Conservation (phyloP, 2,113 vertebrate species). For the Alligator mississippiensis region DNA sequence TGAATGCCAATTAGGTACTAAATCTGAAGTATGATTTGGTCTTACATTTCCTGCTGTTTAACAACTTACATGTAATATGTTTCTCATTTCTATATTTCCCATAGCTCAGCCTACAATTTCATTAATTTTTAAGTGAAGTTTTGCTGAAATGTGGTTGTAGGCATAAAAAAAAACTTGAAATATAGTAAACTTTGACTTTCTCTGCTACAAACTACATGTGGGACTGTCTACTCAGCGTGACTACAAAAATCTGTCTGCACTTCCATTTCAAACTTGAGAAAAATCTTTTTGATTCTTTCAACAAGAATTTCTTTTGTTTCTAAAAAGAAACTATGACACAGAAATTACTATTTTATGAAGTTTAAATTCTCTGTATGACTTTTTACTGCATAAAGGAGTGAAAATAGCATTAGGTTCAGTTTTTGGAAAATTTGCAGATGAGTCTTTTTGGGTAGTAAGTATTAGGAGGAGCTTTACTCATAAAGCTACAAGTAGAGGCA, state of each 20-base stretch:
- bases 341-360: background rate
- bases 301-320: background rate
- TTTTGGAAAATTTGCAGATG: background rate
- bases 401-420: background rate
- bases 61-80: background rate
- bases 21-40: background rate
- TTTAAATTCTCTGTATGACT: background rate
- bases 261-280: background rate
- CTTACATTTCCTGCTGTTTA: background rate
- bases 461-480: background rate
- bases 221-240: constrained; percentile 10
- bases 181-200: background rate
- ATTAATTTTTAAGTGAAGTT: constrained; percentile 57
- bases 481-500: no score
- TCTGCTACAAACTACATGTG: background rate
- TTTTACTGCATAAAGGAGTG: background rate
- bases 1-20: no score
- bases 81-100: constrained; percentile 39
- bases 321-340: background rate
- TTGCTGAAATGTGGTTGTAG: constrained; percentile 42
- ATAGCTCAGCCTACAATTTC: constrained; percentile 24
- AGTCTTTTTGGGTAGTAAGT: background rate
- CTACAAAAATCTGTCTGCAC: background rate
- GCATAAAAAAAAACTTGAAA: constrained; percentile 35
- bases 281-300: background rate